Base-by-base conservation (phyloP, 2,113 vertebrate genomes). In the Psilopsiagon aurifrons region DNA sequence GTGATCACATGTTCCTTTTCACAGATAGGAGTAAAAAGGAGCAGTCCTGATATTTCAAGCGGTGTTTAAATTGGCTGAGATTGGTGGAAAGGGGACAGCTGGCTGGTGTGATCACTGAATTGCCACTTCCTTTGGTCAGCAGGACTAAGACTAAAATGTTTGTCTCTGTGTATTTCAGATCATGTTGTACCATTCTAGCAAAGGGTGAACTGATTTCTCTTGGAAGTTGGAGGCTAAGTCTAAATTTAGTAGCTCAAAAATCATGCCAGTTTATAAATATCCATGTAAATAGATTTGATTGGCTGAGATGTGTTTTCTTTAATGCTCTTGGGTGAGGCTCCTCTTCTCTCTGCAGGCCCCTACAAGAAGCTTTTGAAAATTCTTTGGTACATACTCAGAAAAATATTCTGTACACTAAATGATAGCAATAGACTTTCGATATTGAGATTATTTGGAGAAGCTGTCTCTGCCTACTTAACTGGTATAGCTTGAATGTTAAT, bases 201-300 rank as follows among this genome's bases (percentile, higher is more conserved):
- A 74, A 60, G 69, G 90, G n/a, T 35, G 41, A 91, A 83, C 37
- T 62, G 1, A 74, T 86, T 93, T 92, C 29, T 57, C 47, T 83
- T 96, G 69, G 27, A 94, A 64, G 27, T 28, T 84, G 69, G 37
- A 95, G 44, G 27, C 69, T 76, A 77, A 59, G 80, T 46, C 79
- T 90, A 93, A 94, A 92, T 94, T 96, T 96, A 92, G 83, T 41
- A 64, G 18, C 10, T 63, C 17, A 78, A 69, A 95, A 94, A 57
- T 28, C 43, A 57, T 92, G 51, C 60, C 69, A 78, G n/a, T 90
- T 84, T 88, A 93, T 86, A 93, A 92, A 93, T 77, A 78, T 8
- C 55, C 44, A n/a, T 70, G 49, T 77, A 94, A 90, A 77, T 74
- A 88, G 43, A 81, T 80, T 80, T 88, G 81, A 85, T 79, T 73